These are phyloP conservation scores for Vandiemenella viatica DNA, from an alignment of 2,888 invertebrate species.

Conservation along the genomic window DNA sequence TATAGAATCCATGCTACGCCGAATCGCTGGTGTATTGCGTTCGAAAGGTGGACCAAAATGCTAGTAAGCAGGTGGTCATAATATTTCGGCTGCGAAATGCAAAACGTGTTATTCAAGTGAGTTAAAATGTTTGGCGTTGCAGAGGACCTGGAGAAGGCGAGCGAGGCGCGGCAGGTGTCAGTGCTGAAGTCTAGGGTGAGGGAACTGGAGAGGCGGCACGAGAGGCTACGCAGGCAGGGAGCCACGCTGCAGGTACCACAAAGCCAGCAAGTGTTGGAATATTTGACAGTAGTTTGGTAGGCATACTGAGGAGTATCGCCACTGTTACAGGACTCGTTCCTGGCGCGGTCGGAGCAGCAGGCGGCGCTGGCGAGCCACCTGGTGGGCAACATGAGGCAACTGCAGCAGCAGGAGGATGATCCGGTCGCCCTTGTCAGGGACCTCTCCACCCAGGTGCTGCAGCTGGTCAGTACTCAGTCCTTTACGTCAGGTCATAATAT, in stretches of 20 bases:
- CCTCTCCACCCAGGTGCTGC: constrained; percentile 27
- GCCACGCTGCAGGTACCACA: constrained; percentile 19
- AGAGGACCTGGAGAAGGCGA: not conserved
- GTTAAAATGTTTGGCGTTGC: too few relatives aligned
- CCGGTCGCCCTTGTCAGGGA: constrained; percentile 25
- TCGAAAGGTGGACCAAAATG: too few relatives aligned
- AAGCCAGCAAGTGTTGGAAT: too few relatives aligned
- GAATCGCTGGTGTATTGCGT: too few relatives aligned
- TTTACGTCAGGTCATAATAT: not conserved
- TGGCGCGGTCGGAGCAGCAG: constrained; percentile 26
- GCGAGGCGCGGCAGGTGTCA: constrained; percentile 9
- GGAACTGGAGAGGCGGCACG: constrained; percentile 18
- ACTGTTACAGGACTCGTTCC: constrained; percentile 25
- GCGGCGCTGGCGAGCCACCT: constrained; percentile 27
- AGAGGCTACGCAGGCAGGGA: constrained; percentile 18
- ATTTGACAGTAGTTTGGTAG: too few relatives aligned
- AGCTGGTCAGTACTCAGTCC: constrained; percentile 23
- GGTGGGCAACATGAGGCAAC: constrained; percentile 27
- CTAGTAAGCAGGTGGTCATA: too few relatives aligned
- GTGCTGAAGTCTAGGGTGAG: constrained; percentile 12
- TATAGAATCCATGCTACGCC: too few relatives aligned
- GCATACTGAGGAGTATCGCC: too few relatives aligned
- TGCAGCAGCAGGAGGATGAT: constrained; percentile 27
- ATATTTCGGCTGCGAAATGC: too few relatives aligned
- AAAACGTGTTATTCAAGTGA: too few relatives aligned